Evolutionary conservation across 2,113 vertebrate genomes (phyloP).

Genomic region (Festucalex cinctus): DNA sequence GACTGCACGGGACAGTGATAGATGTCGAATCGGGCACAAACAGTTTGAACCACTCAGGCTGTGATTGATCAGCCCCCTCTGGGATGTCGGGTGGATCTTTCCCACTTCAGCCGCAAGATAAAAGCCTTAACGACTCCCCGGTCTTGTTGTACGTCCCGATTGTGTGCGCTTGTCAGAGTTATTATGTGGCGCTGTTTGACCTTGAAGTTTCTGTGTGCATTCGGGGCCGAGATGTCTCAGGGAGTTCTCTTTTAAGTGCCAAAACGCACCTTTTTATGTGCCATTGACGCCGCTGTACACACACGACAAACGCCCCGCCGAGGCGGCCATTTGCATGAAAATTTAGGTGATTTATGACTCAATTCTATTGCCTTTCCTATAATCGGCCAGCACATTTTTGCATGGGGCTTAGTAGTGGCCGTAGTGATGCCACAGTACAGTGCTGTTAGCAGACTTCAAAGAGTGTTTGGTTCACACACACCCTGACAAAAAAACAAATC

Average conservation of each 20-base stretch:
- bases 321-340: conserved; percentile 69
- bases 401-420: conserved; percentile 72
- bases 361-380: conserved; percentile 70
- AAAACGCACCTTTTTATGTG: conserved; percentile 67
- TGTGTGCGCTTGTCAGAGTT: conserved; percentile 57
- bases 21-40: conserved; percentile 90
- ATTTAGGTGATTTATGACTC: conserved; percentile 72
- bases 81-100: conserved; percentile 84
- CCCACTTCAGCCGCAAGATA: conserved; percentile 66
- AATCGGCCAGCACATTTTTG: conserved; percentile 73
- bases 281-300: conserved; percentile 61
- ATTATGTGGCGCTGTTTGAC: conserved; percentile 66
- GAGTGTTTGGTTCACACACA: conserved; percentile 70
- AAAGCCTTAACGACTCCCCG: conserved; percentile 70
- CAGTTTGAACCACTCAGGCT: conserved; percentile 92
- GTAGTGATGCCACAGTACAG: conserved; percentile 73
- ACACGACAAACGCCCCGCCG: conserved; percentile 56
- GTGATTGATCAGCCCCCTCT: conserved; percentile 94
- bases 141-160: conserved; percentile 64
- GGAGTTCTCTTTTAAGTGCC: conserved; percentile 64
- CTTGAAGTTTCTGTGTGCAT: conserved; percentile 74
- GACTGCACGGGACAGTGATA: conserved; percentile 84
- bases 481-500: conserved; percentile 56
- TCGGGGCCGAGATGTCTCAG: conserved; percentile 62
- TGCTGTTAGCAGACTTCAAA: conserved; percentile 74